Percentiles rank a stretch among this genome's conserved stretches.
Evolutionary conservation across 2,888 invertebrate genomes (phyloP).

Genomic region (Harpalus rufipes): DNA sequence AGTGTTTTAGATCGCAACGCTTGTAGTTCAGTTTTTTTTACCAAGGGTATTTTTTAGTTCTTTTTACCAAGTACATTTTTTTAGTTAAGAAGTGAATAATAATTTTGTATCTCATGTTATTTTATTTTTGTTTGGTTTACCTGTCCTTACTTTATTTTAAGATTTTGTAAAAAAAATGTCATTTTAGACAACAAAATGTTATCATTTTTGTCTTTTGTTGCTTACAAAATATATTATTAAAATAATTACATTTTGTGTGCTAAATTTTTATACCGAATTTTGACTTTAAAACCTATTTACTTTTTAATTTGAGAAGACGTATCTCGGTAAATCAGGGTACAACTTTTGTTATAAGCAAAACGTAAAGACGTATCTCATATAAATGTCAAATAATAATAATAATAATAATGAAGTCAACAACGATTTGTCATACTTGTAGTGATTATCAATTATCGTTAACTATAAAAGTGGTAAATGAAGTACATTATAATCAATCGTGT

Average conservation of each 20-base stretch:
- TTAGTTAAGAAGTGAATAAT: slow-evolving; percentile 18
- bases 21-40: background rate
- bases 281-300: slow-evolving; percentile 14
- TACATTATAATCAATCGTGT: slow-evolving; percentile 22
- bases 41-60: slow-evolving; percentile 13
- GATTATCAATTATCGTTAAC: slow-evolving; percentile 16
- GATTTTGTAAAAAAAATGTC: slow-evolving; percentile 22
- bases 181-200: slow-evolving; percentile 3
- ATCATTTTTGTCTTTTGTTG: slow-evolving; percentile 22
- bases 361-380: slow-evolving; percentile 22
- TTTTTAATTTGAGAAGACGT: slow-evolving; percentile 10
- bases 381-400: slow-evolving; percentile 19
- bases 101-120: slow-evolving; percentile 16
- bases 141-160: slow-evolving; percentile 15
- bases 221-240: slow-evolving; percentile 5
- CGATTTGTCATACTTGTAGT: slow-evolving; percentile 1
- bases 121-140: slow-evolving; percentile 15
- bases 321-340: slow-evolving; percentile 13
- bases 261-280: slow-evolving; percentile 18
- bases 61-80: slow-evolving; percentile 15
- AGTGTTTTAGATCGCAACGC: background rate
- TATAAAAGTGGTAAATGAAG: slow-evolving; percentile 14
- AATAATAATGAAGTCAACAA: slow-evolving; percentile 20
- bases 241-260: slow-evolving; percentile 5
- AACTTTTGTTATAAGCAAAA: slow-evolving; percentile 19